A percentile compares a stretch with the other conserved stretches of the same genome.
Conservation (phyloP, 2,113 vertebrate genomes). For the Strix aluco region DNA sequence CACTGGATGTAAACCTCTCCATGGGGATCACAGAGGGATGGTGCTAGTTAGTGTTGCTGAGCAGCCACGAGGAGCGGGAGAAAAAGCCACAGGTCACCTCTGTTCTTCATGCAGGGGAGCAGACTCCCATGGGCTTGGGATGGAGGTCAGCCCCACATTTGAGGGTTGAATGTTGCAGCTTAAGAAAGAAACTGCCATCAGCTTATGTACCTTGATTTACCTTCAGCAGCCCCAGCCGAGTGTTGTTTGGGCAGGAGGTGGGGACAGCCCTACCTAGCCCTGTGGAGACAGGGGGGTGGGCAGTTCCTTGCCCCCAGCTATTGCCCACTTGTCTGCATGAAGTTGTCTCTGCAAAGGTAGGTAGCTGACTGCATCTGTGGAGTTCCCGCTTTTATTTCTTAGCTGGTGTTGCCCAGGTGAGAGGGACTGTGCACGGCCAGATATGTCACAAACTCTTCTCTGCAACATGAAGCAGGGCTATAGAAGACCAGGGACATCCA, state of each 20-base stretch:
- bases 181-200: not conserved
- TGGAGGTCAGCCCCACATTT: not conserved
- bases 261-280: not conserved
- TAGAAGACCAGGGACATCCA: not conserved
- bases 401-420: not conserved
- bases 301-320: rapidly evolving
- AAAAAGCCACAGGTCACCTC: not conserved
- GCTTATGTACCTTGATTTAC: not conserved
- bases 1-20: not conserved
- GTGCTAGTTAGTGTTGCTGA: not conserved
- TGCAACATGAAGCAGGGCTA: not conserved
- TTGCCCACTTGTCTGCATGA: not conserved
- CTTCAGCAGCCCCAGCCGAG: not conserved
- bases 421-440: not conserved
- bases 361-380: not conserved
- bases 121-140: not conserved
- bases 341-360: not conserved
- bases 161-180: not conserved
- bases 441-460: not conserved
- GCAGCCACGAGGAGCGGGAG: rapidly evolving
- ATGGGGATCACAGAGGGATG: no score
- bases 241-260: not conserved
- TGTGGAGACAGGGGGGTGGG: not conserved
- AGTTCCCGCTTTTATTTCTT: not conserved
- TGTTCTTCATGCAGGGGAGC: not conserved